Evolutionary conservation across 2,888 invertebrate species (phyloP).

Genomic region (Alcis repandata): DNA sequence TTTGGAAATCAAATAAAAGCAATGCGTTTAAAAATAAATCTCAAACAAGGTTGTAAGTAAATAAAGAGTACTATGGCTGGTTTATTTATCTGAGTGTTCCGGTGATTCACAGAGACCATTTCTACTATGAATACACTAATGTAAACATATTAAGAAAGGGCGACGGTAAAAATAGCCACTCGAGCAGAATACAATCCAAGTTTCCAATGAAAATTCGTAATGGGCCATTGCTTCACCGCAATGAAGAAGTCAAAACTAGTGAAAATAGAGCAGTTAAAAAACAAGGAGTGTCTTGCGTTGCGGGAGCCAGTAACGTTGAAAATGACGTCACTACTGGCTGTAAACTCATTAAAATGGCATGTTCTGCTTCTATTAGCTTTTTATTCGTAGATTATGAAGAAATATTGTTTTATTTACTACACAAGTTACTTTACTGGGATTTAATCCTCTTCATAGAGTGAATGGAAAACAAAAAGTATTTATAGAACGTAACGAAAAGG

Average conservation of each 20-base stretch:
- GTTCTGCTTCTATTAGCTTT: constrained; percentile 21
- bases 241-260: neutral
- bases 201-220: constrained; percentile 5
- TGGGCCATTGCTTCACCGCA: neutral
- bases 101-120: constrained; percentile 63
- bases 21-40: constrained; percentile 73
- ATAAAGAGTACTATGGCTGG: constrained; percentile 67
- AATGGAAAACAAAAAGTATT: neutral
- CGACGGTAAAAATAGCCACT: neutral
- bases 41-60: constrained; percentile 73
- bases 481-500: too few species aligned
- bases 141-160: neutral
- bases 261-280: constrained; percentile 25
- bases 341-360: constrained; percentile 35
- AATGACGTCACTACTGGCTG: constrained; percentile 36
- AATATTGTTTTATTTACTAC: constrained; percentile 10
- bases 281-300: constrained; percentile 21
- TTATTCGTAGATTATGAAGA: constrained; percentile 22
- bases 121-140: constrained; percentile 43
- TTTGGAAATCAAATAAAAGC: constrained; percentile 84
- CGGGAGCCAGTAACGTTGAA: constrained; percentile 15
- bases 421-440: constrained; percentile 1
- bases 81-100: too few species aligned
- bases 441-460: neutral
- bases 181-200: neutral